These are phyloP conservation scores for Phthorimaea operculella DNA, from an alignment of 1,140 invertebrate genomes.

Conservation along the genomic window DNA sequence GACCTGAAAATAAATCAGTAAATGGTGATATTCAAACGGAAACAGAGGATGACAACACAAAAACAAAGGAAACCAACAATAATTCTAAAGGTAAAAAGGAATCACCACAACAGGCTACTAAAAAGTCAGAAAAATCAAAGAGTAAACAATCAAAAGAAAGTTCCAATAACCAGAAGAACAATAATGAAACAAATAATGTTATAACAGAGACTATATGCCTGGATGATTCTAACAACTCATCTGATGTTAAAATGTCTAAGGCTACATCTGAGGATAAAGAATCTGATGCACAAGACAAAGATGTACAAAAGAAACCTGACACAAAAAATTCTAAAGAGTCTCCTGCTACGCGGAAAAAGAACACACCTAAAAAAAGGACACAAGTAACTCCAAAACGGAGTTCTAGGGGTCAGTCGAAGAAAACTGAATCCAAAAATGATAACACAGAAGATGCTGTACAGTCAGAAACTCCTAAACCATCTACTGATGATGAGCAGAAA, in stretches of 20 bases:
- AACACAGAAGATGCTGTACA: no score
- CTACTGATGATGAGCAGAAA: no score
- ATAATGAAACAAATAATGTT: background rate
- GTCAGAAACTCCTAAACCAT: no score
- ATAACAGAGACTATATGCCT: slow-evolving; percentile 13
- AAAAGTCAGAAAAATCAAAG: background rate
- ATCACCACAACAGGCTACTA: background rate
- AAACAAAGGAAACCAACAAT: background rate
- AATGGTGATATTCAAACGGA: background rate
- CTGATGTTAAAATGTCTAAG: slow-evolving; percentile 1
- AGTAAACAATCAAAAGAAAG: background rate
- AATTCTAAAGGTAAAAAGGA: background rate
- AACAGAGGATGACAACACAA: background rate
- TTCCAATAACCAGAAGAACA: background rate
- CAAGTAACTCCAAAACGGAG: no score
- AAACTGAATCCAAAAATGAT: no score
- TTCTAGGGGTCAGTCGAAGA: no score
- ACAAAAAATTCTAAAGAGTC: no score
- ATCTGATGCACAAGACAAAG: no score
- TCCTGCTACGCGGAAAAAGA: no score
- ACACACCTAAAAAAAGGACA: no score
- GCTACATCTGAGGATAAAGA: background rate
- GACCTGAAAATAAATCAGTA: background rate
- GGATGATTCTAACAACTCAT: slow-evolving; percentile 20
- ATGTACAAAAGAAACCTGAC: no score